phyloP scores from a whole-genome alignment of 2,113 vertebrate species.

The Phaethon lepturus region DNA sequence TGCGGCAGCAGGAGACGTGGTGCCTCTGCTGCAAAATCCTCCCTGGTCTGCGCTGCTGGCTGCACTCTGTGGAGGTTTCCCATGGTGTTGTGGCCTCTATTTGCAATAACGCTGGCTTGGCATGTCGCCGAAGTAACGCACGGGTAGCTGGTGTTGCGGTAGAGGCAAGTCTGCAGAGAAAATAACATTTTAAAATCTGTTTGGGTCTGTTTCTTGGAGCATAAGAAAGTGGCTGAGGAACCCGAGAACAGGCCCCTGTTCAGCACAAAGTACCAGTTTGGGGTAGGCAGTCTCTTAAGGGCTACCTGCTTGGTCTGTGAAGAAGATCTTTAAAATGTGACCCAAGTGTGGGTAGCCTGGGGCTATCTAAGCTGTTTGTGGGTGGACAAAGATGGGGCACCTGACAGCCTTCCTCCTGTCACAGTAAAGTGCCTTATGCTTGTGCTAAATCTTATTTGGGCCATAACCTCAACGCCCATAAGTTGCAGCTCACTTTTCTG shows the following conservation, averaged over 20 bases:
- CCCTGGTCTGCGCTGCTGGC: rapidly evolving
- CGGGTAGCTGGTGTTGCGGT: background rate
- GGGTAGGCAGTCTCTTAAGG: background rate
- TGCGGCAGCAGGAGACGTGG: background rate
- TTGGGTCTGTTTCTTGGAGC: background rate
- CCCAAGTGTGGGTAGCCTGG: background rate
- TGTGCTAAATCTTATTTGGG: background rate
- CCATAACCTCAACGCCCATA: background rate
- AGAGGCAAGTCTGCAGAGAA: background rate
- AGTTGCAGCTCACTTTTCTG: background rate
- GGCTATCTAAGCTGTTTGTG: background rate
- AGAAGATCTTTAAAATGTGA: background rate
- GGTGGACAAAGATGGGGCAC: background rate
- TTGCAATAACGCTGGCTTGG: background rate
- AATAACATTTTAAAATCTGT: background rate
- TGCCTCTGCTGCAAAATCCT: background rate
- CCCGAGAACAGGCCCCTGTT: background rate
- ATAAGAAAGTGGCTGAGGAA: background rate
- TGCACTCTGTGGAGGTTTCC: background rate
- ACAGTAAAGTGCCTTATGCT: background rate
- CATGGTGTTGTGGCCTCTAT: background rate
- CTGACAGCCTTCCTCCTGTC: background rate
- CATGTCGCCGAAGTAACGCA: rapidly evolving
- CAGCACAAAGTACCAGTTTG: background rate
- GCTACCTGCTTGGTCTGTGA: background rate